Evolutionary conservation across 2,888 invertebrate genomes (phyloP), one percentile per base, ranked within the genome.

Genomic region (Lepeophtheirus nordmannii): DNA sequence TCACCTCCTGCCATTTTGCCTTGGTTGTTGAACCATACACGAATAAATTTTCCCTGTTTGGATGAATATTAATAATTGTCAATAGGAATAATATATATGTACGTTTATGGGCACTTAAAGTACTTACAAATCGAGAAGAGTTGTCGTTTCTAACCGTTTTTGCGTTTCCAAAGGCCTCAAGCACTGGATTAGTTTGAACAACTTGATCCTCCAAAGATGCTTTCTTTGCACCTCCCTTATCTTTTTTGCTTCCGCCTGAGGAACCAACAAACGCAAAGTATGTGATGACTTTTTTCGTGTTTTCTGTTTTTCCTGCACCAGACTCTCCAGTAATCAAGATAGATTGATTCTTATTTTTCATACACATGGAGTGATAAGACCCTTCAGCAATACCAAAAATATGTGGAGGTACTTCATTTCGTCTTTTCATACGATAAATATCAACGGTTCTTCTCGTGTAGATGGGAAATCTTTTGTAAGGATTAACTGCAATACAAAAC

Each of bases 1-100:
- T 99, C 98, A 82, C 97, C 96, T 84, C 98, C 98, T 79, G 98
- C 97, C 82, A 98, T 83, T 86, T 98, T 98, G 80, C 97, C 98
- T 80, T 88, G 86, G 73, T 91, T 89, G 72, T 94, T 96, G 82
- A 98, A 98, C 81, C 99, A 98, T 79, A 98, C 98, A 85, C 98
- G 92, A 84, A 98, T 98, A 87, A 98, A 98, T 88, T 98, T 98
- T 87, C 94, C 93, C 90, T 91, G 75, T 30, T 30, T 30, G 67
- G 56, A 22, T 20, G 2, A 14, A 20, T 17, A 58, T n/a, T 5
- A 58, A 20, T 14, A 1, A 58, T 3, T 30, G 30, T 30, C 2
- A 5, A 30, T 53, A 8, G 8, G 8, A 53, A 17, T 53, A 53
- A 17, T 5, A 53, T 8, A 53, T 17, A 53, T 5, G 8, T 17